A percentile compares a stretch with the other conserved stretches of the same genome.
These are phyloP conservation scores for Carettochelys insculpta DNA, from an alignment of 2,113 vertebrate species.

Conservation along the genomic window DNA sequence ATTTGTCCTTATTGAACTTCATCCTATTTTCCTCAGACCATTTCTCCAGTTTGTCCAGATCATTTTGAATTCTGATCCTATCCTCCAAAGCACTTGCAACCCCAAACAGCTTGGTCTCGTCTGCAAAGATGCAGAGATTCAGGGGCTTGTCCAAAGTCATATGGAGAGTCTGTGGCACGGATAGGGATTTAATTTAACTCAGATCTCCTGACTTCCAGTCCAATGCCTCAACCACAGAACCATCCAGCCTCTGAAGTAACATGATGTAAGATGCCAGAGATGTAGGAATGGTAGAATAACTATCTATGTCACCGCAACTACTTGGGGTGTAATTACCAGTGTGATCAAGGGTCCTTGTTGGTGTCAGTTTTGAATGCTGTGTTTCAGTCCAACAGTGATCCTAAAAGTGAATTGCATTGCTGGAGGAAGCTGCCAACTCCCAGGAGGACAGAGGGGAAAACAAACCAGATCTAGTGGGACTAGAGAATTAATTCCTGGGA, in stretches of 20 bases:
- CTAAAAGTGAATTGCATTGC: background rate
- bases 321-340: background rate
- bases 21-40: no score
- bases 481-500: background rate
- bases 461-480: background rate
- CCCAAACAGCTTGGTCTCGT: no score
- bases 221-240: background rate
- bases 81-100: no score
- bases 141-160: background rate
- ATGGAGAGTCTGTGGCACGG: background rate
- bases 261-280: background rate
- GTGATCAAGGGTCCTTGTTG: background rate
- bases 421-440: background rate
- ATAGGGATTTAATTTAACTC: background rate
- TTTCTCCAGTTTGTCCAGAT: no score
- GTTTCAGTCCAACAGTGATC: background rate
- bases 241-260: background rate
- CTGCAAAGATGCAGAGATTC: no score
- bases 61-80: no score
- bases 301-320: no score
- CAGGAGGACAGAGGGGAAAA: background rate
- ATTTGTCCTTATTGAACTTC: no score
- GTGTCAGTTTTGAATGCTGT: background rate
- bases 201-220: background rate
- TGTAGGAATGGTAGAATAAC: background rate